Evolutionary conservation across 2,888 invertebrate genomes (phyloP).

Genomic region (Sminthurinus aureus): DNA sequence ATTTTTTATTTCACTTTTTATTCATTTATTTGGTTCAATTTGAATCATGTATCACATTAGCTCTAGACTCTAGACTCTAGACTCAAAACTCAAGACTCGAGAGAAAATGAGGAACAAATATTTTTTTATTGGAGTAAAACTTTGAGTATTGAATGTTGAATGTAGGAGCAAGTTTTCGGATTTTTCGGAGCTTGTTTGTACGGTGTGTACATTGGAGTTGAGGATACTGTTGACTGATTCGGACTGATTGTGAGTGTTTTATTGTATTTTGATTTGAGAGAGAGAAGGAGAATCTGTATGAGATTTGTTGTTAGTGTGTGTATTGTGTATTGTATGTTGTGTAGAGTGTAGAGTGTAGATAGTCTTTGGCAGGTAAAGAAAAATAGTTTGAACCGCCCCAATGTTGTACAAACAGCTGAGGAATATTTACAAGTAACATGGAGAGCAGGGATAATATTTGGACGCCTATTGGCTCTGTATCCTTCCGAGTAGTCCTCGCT

Average conservation of each 20-base stretch:
- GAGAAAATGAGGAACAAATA: background rate
- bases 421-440: slow-evolving; percentile 43
- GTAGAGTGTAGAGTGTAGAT: background rate
- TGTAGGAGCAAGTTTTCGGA: no score
- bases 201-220: background rate
- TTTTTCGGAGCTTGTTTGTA: background rate
- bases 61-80: background rate
- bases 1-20: background rate
- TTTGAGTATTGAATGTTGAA: background rate
- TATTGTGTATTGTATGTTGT: no score
- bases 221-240: background rate
- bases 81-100: background rate
- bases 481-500: slow-evolving; percentile 33
- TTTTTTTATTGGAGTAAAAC: background rate
- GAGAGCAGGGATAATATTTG: slow-evolving; percentile 50
- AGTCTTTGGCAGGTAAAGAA: slow-evolving; percentile 35
- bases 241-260: slow-evolving; percentile 39
- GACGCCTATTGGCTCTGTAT: slow-evolving; percentile 55
- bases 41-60: no score
- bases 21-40: background rate
- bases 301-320: slow-evolving; percentile 36
- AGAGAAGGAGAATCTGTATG: slow-evolving; percentile 35
- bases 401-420: slow-evolving; percentile 52
- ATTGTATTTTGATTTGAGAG: slow-evolving; percentile 39
- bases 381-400: slow-evolving; percentile 49